These are phyloP conservation scores for Solenopsis invicta DNA, from an alignment of 1,140 invertebrate species.

Conservation along the genomic window DNA sequence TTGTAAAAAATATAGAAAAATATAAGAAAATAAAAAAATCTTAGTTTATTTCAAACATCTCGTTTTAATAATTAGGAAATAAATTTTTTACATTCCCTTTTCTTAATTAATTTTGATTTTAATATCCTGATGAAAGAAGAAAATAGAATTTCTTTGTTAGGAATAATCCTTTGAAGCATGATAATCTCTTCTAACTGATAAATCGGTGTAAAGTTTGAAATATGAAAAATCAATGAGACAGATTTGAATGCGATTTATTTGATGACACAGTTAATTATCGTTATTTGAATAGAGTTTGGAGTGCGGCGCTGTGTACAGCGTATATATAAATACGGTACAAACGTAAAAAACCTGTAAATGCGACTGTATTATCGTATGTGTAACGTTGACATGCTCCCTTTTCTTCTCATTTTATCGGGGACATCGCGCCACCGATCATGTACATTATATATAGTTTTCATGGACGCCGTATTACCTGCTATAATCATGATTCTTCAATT, in stretches of 20 bases:
- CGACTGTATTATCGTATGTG: conserved; percentile 77
- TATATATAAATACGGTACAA: conserved; percentile 84
- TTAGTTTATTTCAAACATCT: background rate
- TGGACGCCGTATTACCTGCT: conserved; percentile 60
- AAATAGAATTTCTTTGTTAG: background rate
- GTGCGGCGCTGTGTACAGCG: conserved; percentile 79
- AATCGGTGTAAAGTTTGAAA: background rate
- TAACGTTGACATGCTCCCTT: conserved; percentile 67
- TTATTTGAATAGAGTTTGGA: conserved; percentile 77
- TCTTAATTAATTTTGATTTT: conserved; percentile 4
- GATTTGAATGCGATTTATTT: conserved; percentile 79
- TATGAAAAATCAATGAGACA: conserved; percentile 7
- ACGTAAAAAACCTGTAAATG: conserved; percentile 84
- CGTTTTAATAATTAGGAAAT: background rate
- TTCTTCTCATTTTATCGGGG: conserved; percentile 56
- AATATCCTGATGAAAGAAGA: background rate
- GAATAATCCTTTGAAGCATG: background rate
- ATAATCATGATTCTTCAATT: conserved; percentile 26
- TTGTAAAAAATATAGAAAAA: background rate
- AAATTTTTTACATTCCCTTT: background rate
- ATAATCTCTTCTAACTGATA: background rate
- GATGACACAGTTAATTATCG: conserved; percentile 81
- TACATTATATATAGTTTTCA: conserved; percentile 74
- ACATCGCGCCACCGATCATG: conserved; percentile 67
- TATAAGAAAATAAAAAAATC: background rate